Evolutionary conservation across 2,113 vertebrate genomes (phyloP), one percentile per base, ranked within the genome.

Genomic region (Peromyscus maniculatus): DNA sequence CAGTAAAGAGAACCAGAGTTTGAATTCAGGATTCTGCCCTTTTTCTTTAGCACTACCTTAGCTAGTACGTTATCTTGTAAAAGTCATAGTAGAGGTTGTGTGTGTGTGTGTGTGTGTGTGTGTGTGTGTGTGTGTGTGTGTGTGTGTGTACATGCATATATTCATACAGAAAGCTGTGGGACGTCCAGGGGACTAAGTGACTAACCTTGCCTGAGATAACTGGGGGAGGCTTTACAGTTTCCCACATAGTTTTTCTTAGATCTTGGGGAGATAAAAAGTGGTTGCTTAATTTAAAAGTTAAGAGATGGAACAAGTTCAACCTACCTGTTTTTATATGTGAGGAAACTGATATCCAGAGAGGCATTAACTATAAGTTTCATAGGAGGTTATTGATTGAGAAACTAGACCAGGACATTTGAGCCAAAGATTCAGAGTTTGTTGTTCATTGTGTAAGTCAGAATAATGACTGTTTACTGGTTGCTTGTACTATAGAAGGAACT

Each of bases 181-280:
- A 89, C 93, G 59, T 67, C 66, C 75, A 94, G 94, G 46, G 91
- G 89, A 97, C 87, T 78, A 94, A 94, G 80, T 97, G 96, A 98
- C 89, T 97, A 96, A 92, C 55, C 72, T 8, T 93, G 69, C 49
- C 92, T 96, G 96, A 64, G 92, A 97, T 78, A 96, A 49, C 66
- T 93, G 88, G 92, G 92, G 94, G 96, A 94, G 95, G 75, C 71
- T 72, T 95, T 97, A 95, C 22, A 78, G 59, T 97, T 96, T 92
- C 84, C 77, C 64, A 55, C 31, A 86, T 96, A 90, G 83, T 89
- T 96, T 97, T 96, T 97, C 52, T 97, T 59, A 97, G 91, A 95
- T 91, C 77, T 96, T 77, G 59, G 33, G 91, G 83, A 92, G 95
- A 91, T 97, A 69, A 95, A 96, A 96, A 92, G 80, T 89, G 46